Evolutionary conservation across 2,797 vertebrate species (phyloP), one percentile per base, ranked within the genome.

Genomic region (Girardinus metallicus): DNA sequence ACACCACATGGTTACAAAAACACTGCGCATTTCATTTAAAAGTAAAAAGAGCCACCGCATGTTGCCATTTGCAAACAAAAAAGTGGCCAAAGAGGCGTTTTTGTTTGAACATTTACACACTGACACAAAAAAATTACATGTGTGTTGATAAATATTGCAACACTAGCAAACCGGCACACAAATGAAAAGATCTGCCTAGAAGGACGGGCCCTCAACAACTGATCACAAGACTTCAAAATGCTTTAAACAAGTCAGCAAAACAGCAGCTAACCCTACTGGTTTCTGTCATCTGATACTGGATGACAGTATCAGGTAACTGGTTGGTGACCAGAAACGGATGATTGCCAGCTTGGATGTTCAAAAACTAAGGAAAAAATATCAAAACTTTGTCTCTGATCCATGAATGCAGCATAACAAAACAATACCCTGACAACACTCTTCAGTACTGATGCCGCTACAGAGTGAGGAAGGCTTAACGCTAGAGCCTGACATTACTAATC

Each of bases 1-100:
- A 78, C 73, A 79, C 36, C 41, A 66, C 51, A 34, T 77, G 7
- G 0, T 79, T 77, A 85, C 43, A 78, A 87, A 88, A 83, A 79
- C 77, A 78, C 80, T 60, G 49, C 10, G 7, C 16, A 49, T 68
- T 71, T 79, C 73, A 60, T 66, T 70, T 36, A 83, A 23, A 89
- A 74, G 21, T 12, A 80, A 80, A 78, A 15, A 13, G 5, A 9
- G 62, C 12, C 73, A 26, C 31, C 0, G 1, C 26, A 12, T 23
- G 26, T 79, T 66, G 74, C n/a, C 0, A 6, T 57, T 47, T 76
- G 60, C 13, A 49, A 23, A n/a, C n/a, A n/a, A 62, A 13, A 44
- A 46, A 26, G 49, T 51, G 49, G 49, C 49, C 49, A 51, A 23
- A 51, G 21, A 66, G 31, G 26, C 13, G 26, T 77, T 53, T 29